A percentile compares a stretch with the other conserved stretches of the same genome.
phyloP scores from a whole-genome alignment of 1,140 invertebrate genomes.

The Sycophaga agraensis region DNA sequence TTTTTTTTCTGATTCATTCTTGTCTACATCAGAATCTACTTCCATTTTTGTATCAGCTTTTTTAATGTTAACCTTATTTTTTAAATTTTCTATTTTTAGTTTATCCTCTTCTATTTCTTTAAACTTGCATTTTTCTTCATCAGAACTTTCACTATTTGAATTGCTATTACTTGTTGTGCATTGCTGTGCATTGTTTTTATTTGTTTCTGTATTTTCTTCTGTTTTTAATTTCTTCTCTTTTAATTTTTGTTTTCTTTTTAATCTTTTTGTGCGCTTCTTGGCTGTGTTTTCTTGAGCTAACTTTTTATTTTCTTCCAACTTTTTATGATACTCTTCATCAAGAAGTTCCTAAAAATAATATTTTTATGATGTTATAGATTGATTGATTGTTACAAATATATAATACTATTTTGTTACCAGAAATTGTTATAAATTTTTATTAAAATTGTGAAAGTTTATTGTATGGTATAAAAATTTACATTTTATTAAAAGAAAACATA shows the following conservation, averaged over 20 bases:
- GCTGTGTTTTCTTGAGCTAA: constrained; percentile 78
- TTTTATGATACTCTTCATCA: constrained; percentile 80
- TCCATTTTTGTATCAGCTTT: not conserved
- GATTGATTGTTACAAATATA: not conserved
- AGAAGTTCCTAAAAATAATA: constrained; percentile 66
- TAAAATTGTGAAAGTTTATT: not conserved
- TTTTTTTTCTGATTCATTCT: not conserved
- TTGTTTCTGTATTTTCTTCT: constrained; percentile 39
- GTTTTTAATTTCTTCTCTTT: constrained; percentile 61
- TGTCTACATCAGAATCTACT: not conserved
- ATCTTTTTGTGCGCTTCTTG: constrained; percentile 81
- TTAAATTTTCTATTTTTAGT: not conserved
- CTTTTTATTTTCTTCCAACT: constrained; percentile 78
- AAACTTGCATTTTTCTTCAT: constrained; percentile 31
- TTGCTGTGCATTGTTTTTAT: constrained; percentile 35
- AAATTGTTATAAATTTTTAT: not conserved
- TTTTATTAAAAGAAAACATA: constrained; percentile 5
- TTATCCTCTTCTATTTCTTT: constrained; percentile 4
- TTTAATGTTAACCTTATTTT: not conserved
- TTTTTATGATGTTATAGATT: not conserved
- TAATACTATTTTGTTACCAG: not conserved
- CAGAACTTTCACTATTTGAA: constrained; percentile 28
- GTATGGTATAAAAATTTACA: not conserved
- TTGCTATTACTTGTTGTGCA: constrained; percentile 34
- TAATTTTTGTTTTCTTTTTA: constrained; percentile 72